Evolutionary conservation across 2,113 vertebrate species (phyloP), one percentile per base, ranked within the genome.

Genomic region (Tragulus kanchil): DNA sequence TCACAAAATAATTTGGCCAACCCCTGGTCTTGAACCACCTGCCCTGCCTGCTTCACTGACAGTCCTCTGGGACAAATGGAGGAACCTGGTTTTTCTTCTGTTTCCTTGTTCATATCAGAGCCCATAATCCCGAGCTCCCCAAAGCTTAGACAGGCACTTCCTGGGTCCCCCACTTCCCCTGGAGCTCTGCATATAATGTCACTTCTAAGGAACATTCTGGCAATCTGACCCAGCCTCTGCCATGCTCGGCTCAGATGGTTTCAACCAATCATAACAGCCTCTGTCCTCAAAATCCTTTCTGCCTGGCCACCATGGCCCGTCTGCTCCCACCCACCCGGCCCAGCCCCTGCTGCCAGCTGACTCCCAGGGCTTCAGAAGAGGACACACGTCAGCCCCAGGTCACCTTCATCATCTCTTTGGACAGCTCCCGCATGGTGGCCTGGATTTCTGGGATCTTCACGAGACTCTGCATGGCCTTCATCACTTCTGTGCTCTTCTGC

Each of bases 361-460:
- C 16, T 8, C 23, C 6, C 21, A 42, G 31, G 6, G 61, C 13
- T 59, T n/a, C 26, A 28, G 77, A 79, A 67, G 6, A 48, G 56
- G 75, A 36, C 48, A 82, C 21, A 89, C 48, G 21, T n/a, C 8
- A 52, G 52, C n/a, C 31, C 62, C 50, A 58, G 50, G 98, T 98
- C 67, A 99, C 99, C 99, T 99, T 99, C 99, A 99, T 99, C 99
- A 99, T 99, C 98, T 99, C 99, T 97, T 99, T 99, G 94, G 99
- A 99, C 31, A 99, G 98, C 0, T 99, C 99, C 93, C 99, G 99
- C 99, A 99, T 99, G 0, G 99, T 99, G 77, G 99, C 99, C 98
- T 99, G 99, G 97, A 99, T 99, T 98, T 99, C 99, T 36, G 99
- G 99, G 98, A 99, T 98, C 98, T 99, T 99, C 50, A 99, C 98